Base-by-base conservation (phyloP, 2,797 vertebrate species). In the Sebastes elongatus region DNA sequence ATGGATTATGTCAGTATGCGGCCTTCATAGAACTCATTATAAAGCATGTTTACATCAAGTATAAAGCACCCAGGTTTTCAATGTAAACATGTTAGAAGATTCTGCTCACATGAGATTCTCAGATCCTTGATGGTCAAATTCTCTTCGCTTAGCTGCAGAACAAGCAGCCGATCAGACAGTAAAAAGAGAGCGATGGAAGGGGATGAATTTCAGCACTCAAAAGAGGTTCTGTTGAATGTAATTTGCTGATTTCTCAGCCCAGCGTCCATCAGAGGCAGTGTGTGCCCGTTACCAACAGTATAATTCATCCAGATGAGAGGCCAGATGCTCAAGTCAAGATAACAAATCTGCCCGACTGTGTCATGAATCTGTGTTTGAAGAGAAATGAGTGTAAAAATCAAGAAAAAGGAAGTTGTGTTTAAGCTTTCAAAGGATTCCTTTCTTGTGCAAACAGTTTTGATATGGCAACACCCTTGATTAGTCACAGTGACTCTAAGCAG, bases 291-390 rank as follows among this genome's bases (percentile, higher is more conserved):
- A 84, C 63, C 70, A 67, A 30, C 25, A 61, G 22, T 73, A 61
- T 74, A 68, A 72, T 89, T 74, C 56, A 80, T 80, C 53, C 66
- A 69, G 64, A 80, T 16, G 30, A 46, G 10, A 49, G 10, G 67
- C 74, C 80, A 6, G 62, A 62, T 52, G 59, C 13, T 71, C 4
- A 30, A 74, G 71, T 73, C 62, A 30, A 52, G 69, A 85, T 74
- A 14, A 81, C 57, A 73, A 71, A 84, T 81, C 28, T 63, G 46
- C 13, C 27, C 4, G 65, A 71, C 59, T 25, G 20, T 74, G 69
- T 74, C 23, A 69, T 52, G 52, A 49, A 56, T 84, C 5, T 57
- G 27, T 66, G 27, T 66, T 6, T 59, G 27, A 30, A 14, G 14
- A 72, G 30, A 55, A 4, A 65, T 10, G 2, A 62, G 25, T n/a